phyloP scores from a whole-genome alignment of 2,113 vertebrate genomes.

The Delphinus delphis region DNA sequence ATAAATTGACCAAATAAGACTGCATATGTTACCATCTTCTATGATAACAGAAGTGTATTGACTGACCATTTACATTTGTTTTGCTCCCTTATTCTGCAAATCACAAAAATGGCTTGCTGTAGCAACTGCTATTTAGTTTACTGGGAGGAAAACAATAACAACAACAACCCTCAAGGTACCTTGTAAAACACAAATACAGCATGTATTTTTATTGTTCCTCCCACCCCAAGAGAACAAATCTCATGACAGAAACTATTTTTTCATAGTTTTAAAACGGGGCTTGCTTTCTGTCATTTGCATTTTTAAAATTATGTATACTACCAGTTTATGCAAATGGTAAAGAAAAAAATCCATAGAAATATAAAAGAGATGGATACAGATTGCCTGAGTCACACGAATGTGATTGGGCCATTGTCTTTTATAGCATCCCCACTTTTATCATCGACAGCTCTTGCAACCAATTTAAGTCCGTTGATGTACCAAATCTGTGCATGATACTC shows the following conservation, averaged over 20 bases:
- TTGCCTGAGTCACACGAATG: background rate
- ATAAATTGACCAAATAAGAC: conserved; percentile 66
- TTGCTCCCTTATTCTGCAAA: conserved; percentile 79
- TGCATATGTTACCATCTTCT: conserved; percentile 50
- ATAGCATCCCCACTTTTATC: background rate
- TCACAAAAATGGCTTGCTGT: conserved; percentile 83
- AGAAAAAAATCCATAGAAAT: background rate
- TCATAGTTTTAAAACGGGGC: conserved; percentile 29
- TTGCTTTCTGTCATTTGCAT: conserved; percentile 39
- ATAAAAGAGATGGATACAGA: conserved; percentile 15
- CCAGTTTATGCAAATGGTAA: conserved; percentile 20
- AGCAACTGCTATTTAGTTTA: conserved; percentile 79
- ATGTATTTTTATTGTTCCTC: conserved; percentile 48
- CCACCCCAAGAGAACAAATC: background rate
- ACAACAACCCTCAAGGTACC: background rate
- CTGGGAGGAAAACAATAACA: conserved; percentile 23
- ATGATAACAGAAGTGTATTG: conserved; percentile 59
- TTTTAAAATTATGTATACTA: conserved; percentile 7
- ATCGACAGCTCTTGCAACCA: background rate
- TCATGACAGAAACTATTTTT: background rate
- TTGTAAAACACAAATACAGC: conserved; percentile 66
- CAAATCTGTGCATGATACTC: background rate
- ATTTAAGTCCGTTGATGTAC: background rate
- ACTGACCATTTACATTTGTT: conserved; percentile 76
- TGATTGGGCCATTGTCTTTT: background rate